These are phyloP conservation scores for Camarhynchus parvulus DNA, from an alignment of 2,113 vertebrate genomes.

Conservation along the genomic window DNA sequence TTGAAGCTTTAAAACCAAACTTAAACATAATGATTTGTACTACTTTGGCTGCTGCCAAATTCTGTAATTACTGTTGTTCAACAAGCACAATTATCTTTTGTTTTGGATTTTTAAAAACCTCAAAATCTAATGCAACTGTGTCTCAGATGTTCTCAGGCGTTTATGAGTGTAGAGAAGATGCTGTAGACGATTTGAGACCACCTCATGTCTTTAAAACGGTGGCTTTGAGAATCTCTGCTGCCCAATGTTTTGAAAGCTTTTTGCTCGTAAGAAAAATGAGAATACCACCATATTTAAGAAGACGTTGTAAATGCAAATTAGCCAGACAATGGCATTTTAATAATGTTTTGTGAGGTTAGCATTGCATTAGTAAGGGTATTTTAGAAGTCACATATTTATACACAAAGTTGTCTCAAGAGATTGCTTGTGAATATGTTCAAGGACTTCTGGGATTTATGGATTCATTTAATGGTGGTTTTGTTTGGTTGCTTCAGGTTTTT, in stretches of 20 bases:
- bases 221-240: not conserved
- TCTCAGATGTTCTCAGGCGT: not conserved
- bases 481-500: not conserved
- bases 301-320: constrained; percentile 28
- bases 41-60: constrained; percentile 38
- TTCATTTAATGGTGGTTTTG: constrained; percentile 12
- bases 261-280: not conserved
- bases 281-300: not conserved
- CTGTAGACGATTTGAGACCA: not conserved
- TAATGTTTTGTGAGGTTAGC: constrained; percentile 29
- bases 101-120: constrained; percentile 25
- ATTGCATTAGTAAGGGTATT: not conserved
- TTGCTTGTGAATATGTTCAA: not conserved
- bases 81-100: constrained; percentile 61
- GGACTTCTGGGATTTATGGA: constrained; percentile 30
- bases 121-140: not conserved
- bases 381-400: not conserved
- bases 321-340: constrained; percentile 18
- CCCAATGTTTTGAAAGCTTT: not conserved
- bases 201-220: not conserved
- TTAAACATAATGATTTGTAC: constrained; percentile 39
- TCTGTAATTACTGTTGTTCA: constrained; percentile 60
- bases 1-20: constrained; percentile 39
- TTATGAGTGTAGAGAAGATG: not conserved
- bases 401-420: constrained; percentile 29